Percentiles rank a stretch among this genome's conserved stretches.
phyloP scores from a whole-genome alignment of 1,140 invertebrate species.

The Drosophila lini region DNA sequence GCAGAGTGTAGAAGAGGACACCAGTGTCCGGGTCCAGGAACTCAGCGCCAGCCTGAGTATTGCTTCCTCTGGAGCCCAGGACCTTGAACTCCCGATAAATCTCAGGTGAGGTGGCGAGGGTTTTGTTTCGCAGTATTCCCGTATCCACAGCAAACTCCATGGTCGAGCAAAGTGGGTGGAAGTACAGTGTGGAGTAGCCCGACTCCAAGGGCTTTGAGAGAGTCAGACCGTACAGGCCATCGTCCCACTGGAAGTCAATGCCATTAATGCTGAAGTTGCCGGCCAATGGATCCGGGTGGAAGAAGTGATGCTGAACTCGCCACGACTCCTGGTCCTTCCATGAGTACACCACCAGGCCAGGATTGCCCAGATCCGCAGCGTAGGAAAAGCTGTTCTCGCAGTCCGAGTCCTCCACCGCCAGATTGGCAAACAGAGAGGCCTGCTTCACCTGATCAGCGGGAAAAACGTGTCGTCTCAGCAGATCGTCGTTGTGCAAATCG shows the following conservation, averaged over 20 bases:
- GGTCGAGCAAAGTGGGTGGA: slow-evolving; percentile 90
- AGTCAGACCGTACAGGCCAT: slow-evolving; percentile 90
- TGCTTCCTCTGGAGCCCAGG: slow-evolving; percentile 88
- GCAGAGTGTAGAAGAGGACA: slow-evolving; percentile 90
- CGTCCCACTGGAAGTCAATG: slow-evolving; percentile 90
- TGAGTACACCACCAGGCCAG: slow-evolving; percentile 89
- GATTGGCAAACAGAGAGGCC: slow-evolving; percentile 90
- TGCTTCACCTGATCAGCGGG: slow-evolving; percentile 87
- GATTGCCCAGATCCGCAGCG: slow-evolving; percentile 87
- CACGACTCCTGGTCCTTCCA: slow-evolving; percentile 88
- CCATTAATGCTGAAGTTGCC: slow-evolving; percentile 90
- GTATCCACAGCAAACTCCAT: slow-evolving; percentile 90
- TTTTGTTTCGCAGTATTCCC: slow-evolving; percentile 87
- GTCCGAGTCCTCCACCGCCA: slow-evolving; percentile 89
- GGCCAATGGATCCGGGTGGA: slow-evolving; percentile 88
- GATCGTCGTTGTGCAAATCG: slow-evolving; percentile 89
- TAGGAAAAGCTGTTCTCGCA: slow-evolving; percentile 89
- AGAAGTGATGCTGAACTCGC: slow-evolving; percentile 89
- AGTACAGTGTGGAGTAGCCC: slow-evolving; percentile 90
- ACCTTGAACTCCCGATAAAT: slow-evolving; percentile 88
- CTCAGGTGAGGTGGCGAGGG: slow-evolving; percentile 84
- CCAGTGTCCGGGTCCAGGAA: slow-evolving; percentile 89
- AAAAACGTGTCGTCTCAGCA: slow-evolving; percentile 87
- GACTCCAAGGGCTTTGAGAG: slow-evolving; percentile 87
- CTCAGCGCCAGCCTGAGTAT: slow-evolving; percentile 90